Evolutionary conservation across 2,113 vertebrate genomes (phyloP).

Genomic region (Pomatostomus ruficeps): DNA sequence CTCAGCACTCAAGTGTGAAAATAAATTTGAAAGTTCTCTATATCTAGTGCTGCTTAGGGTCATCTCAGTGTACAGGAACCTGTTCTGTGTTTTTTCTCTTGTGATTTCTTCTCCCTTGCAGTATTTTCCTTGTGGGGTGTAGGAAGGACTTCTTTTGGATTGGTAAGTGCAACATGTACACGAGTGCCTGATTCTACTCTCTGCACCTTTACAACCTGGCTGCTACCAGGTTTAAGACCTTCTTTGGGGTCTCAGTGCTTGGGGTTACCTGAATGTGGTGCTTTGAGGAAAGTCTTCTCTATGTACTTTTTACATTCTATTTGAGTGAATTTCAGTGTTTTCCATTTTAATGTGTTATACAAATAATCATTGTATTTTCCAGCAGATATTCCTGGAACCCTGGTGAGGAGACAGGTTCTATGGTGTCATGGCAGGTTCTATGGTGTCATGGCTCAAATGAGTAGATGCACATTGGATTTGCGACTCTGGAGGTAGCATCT

Average conservation of each 20-base stretch:
- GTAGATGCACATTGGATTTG: background rate
- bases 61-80: background rate
- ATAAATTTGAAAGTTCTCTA: background rate
- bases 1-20: background rate
- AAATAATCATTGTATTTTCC: background rate
- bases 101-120: background rate
- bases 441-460: background rate
- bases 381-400: background rate
- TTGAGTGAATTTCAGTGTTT: background rate
- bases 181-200: fast-evolving
- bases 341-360: background rate
- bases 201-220: background rate
- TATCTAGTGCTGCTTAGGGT: background rate
- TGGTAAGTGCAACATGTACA: background rate
- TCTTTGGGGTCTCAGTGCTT: background rate
- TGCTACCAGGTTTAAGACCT: background rate
- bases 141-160: background rate
- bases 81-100: background rate
- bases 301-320: background rate
- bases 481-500: background rate
- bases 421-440: background rate
- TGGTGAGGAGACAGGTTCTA: background rate
- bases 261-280: background rate
- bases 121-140: background rate
- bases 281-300: background rate